Conservation (phyloP, 2,113 vertebrate species). For the Psettodes erumei region DNA sequence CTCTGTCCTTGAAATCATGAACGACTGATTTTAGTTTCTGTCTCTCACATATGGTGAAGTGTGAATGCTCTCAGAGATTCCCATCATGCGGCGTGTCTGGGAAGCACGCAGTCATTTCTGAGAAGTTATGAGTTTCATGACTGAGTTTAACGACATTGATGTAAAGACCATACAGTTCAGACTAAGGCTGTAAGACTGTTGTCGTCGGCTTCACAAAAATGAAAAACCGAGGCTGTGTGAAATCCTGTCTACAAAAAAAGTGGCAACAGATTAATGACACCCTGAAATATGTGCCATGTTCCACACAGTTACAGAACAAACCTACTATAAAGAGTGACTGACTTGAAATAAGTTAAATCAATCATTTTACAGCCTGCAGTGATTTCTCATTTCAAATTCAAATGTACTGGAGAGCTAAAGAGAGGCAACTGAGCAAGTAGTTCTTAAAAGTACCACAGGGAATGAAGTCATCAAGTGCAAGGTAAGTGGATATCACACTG, state of each 20-base stretch:
- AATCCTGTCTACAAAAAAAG: no score
- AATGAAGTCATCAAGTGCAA: background rate
- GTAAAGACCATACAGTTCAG: background rate
- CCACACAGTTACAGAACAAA: background rate
- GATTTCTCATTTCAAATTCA: no score
- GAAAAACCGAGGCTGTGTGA: background rate
- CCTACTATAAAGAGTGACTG: background rate
- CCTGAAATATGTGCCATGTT: background rate
- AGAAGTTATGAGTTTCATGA: slow-evolving; percentile 19
- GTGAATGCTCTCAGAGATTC: slow-evolving; percentile 16
- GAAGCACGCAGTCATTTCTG: slow-evolving; percentile 5
- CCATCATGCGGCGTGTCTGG: slow-evolving; percentile 25
- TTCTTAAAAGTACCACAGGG: background rate
- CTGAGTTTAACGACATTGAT: background rate
- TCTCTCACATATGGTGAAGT: slow-evolving; percentile 22
- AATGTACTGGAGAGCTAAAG: background rate
- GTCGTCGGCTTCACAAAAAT: background rate
- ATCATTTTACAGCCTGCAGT: no score
- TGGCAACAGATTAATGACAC: slow-evolving; percentile 12
- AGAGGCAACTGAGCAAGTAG: background rate
- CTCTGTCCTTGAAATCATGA: slow-evolving; percentile 13
- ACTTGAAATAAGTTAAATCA: no score
- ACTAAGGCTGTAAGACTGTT: background rate
- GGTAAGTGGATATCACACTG: slow-evolving; percentile 12
- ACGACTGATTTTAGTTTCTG: slow-evolving; percentile 39